Evolutionary conservation across 2,888 invertebrate genomes (phyloP).

Genomic region (Argyresthia goedartella): DNA sequence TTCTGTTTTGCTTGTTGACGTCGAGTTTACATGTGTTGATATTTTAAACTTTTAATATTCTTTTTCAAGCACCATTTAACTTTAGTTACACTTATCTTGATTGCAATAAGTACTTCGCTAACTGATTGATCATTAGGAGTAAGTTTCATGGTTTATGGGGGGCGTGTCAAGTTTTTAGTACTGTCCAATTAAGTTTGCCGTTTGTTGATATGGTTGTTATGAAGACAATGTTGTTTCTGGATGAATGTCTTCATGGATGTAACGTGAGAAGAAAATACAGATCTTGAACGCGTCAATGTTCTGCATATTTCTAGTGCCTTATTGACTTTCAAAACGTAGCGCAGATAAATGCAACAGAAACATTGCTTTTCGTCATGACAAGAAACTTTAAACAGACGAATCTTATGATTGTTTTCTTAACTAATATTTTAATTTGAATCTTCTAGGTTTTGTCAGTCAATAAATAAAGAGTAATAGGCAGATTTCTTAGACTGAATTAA

Average conservation of each 20-base stretch:
- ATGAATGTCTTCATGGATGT: slow-evolving; percentile 31
- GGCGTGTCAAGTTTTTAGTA: slow-evolving; percentile 32
- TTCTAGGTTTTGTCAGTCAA: slow-evolving; percentile 41
- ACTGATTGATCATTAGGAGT: slow-evolving; percentile 4
- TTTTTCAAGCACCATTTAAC: neutral
- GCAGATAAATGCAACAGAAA: neutral
- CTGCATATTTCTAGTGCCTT: slow-evolving; percentile 52
- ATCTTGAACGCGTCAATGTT: slow-evolving; percentile 22
- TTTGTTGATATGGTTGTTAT: slow-evolving; percentile 27
- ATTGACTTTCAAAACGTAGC: slow-evolving; percentile 49
- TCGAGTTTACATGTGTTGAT: slow-evolving; percentile 1
- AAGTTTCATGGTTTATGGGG: slow-evolving; percentile 25
- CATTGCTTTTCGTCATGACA: neutral
- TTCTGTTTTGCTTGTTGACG: neutral
- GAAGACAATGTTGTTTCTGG: slow-evolving; percentile 27
- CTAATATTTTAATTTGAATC: too few relatives aligned
- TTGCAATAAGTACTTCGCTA: neutral
- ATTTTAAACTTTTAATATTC: neutral
- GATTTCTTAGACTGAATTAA: slow-evolving; percentile 50
- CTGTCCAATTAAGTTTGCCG: slow-evolving; percentile 42
- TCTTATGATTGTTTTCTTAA: too few relatives aligned
- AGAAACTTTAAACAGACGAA: neutral
- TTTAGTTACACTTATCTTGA: neutral
- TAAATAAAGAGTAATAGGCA: slow-evolving; percentile 40
- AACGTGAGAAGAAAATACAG: slow-evolving; percentile 56